These are phyloP conservation scores for Syndactyla subalaris DNA, from an alignment of 2,797 vertebrate species.

Conservation along the genomic window DNA sequence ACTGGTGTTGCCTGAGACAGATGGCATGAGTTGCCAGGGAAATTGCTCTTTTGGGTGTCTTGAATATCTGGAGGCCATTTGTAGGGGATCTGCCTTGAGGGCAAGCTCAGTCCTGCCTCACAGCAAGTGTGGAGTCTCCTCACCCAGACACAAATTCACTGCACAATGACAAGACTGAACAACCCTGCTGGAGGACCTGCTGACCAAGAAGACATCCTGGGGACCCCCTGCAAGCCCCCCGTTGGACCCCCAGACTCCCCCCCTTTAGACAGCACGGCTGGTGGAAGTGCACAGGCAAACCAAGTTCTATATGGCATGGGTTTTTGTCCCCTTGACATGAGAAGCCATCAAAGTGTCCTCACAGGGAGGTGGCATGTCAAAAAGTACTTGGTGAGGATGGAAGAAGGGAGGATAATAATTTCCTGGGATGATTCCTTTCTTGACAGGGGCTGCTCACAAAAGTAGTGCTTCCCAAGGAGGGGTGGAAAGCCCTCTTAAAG, in stretches of 20 bases:
- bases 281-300: background rate
- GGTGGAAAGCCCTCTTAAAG: background rate
- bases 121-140: background rate
- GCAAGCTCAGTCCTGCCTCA: background rate
- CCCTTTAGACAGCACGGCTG: background rate
- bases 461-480: background rate
- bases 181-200: background rate
- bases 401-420: background rate
- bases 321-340: background rate
- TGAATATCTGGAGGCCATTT: background rate
- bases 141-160: background rate
- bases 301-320: background rate
- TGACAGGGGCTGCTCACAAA: background rate
- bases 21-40: background rate
- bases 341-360: background rate
- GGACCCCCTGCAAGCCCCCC: rapidly evolving
- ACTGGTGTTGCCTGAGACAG: background rate
- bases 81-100: background rate
- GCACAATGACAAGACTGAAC: background rate
- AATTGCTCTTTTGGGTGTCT: background rate
- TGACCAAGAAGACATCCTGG: background rate
- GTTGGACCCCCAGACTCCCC: rapidly evolving
- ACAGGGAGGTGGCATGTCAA: background rate
- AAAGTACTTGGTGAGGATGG: background rate
- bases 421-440: background rate